Conservation (phyloP, 92 coral and sea anemone genomes). For the Porites divaricata region DNA sequence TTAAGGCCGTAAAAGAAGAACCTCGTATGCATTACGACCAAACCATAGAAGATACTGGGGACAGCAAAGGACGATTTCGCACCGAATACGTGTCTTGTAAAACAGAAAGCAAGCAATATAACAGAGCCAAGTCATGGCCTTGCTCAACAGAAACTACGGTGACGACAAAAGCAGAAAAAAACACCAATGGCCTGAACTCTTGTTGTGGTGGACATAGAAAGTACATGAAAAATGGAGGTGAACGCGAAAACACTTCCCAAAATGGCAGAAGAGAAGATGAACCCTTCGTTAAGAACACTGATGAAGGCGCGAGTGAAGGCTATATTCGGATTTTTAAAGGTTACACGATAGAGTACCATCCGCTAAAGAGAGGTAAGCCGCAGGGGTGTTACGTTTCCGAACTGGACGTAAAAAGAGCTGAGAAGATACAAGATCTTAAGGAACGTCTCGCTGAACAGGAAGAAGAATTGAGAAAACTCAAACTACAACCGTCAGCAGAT, state of each 20-base stretch:
- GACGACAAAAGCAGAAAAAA: background rate
- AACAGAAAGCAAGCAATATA: background rate
- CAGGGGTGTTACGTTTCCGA: background rate
- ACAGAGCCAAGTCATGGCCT: background rate
- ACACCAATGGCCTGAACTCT: background rate
- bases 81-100: background rate
- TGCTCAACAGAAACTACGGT: background rate
- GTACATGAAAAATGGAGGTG: background rate
- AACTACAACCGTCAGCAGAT: background rate
- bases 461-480: slow-evolving; percentile 21
- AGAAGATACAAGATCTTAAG: slow-evolving; percentile 35
- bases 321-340: slow-evolving; percentile 39
- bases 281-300: background rate
- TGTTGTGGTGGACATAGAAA: background rate
- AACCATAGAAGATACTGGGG: background rate
- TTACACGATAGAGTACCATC: slow-evolving; percentile 45
- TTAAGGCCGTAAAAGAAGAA: slow-evolving; percentile 12
- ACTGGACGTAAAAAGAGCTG: slow-evolving; percentile 13
- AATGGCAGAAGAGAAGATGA: background rate
- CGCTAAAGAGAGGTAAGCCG: background rate
- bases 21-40: background rate
- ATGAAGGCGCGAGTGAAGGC: slow-evolving; percentile 22
- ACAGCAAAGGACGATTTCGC: background rate
- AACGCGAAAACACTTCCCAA: background rate
- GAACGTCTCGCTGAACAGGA: slow-evolving; percentile 26